Evolutionary conservation across 2,888 invertebrate species (phyloP).

Genomic region (Harpalus rubripes): DNA sequence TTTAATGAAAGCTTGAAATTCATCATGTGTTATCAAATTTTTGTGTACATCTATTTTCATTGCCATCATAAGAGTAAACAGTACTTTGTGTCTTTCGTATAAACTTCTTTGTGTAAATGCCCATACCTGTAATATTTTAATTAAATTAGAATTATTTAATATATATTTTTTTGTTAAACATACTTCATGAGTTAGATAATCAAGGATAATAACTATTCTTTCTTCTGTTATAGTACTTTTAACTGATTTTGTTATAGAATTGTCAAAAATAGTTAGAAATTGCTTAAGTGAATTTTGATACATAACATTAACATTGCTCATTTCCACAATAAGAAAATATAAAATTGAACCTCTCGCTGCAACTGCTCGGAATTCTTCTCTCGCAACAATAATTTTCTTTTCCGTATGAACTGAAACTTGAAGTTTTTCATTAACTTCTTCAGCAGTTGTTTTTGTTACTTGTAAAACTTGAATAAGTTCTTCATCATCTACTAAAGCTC

Average conservation of each 20-base stretch:
- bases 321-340: constrained; percentile 97
- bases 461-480: constrained; percentile 94
- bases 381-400: constrained; percentile 93
- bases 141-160: not conserved
- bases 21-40: constrained; percentile 89
- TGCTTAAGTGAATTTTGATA: constrained; percentile 98
- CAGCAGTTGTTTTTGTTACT: constrained; percentile 90
- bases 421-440: constrained; percentile 96
- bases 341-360: constrained; percentile 96
- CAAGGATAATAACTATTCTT: constrained; percentile 92
- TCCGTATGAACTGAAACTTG: constrained; percentile 96
- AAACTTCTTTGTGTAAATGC: constrained; percentile 94
- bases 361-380: constrained; percentile 96
- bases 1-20: constrained; percentile 97
- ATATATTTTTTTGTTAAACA: not conserved
- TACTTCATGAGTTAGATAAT: constrained; percentile 91
- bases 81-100: constrained; percentile 94
- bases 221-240: constrained; percentile 92
- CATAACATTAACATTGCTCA: constrained; percentile 98
- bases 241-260: constrained; percentile 93
- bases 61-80: constrained; percentile 95
- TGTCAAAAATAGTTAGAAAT: constrained; percentile 95
- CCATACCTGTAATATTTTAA: constrained; percentile 82
- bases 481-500: constrained; percentile 97
- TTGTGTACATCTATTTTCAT: constrained; percentile 96